Percentiles rank a stretch among this genome's conserved stretches.
Evolutionary conservation across 2,888 invertebrate species (phyloP).

Genomic region (Pristionchus arcanus): DNA sequence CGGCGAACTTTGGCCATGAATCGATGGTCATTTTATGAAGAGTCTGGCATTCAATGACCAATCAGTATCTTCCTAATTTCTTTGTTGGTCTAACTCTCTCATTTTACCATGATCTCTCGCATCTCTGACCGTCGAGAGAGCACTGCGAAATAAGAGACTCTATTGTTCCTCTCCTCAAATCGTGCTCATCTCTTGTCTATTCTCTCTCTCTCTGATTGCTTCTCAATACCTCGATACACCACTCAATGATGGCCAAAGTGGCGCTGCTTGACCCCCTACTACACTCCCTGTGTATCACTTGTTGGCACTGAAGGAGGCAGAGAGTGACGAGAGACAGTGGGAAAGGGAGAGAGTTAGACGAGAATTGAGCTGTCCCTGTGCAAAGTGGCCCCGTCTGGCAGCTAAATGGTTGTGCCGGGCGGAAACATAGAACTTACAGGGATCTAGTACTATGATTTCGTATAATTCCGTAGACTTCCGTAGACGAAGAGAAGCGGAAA

Average conservation of each 20-base stretch:
- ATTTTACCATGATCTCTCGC: no score
- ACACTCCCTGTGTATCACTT: constrained; percentile 5
- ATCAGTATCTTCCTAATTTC: background rate
- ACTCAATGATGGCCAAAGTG: constrained; percentile 9
- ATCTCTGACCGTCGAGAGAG: no score
- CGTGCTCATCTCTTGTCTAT: background rate
- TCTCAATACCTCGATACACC: constrained; percentile 16
- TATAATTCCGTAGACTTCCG: no score
- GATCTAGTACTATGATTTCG: background rate
- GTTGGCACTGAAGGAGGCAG: constrained; percentile 30
- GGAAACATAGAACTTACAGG: background rate
- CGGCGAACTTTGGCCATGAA: no score
- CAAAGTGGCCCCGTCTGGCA: constrained; percentile 27
- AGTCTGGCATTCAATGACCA: no score
- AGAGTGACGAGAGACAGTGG: constrained; percentile 11
- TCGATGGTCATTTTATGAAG: no score
- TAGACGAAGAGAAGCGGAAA: no score
- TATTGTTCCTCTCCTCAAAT: no score
- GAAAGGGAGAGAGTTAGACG: background rate
- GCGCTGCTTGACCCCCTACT: constrained; percentile 4
- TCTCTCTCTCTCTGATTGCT: constrained; percentile 45
- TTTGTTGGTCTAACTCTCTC: background rate
- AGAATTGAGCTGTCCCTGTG: background rate
- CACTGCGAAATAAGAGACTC: no score
- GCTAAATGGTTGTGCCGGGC: background rate